Evolutionary conservation across 2,797 vertebrate species (phyloP).

Genomic region (Falco concolor): DNA sequence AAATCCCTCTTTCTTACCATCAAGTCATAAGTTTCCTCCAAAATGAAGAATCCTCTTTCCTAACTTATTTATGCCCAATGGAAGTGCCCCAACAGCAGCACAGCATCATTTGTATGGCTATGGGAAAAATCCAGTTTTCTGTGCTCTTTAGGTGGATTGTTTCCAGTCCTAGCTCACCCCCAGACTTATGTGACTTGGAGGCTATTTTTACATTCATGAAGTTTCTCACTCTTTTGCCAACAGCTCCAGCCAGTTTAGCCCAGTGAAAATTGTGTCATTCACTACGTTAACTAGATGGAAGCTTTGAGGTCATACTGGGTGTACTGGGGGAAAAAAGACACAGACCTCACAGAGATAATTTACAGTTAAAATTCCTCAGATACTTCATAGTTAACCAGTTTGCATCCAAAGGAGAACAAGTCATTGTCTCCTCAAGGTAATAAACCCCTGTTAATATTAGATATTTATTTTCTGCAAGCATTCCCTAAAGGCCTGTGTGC

Average conservation of each 20-base stretch:
- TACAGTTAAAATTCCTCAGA: neutral
- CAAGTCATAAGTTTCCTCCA: neutral
- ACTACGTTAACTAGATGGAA: neutral
- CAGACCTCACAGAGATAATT: neutral
- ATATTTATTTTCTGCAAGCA: neutral
- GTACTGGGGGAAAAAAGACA: neutral
- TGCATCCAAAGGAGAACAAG: neutral
- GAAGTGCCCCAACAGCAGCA: neutral
- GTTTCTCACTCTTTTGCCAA: neutral
- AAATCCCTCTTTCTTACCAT: neutral
- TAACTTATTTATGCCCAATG: rapidly evolving
- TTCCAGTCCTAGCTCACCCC: neutral
- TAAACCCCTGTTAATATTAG: neutral
- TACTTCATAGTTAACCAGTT: neutral
- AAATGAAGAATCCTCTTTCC: neutral
- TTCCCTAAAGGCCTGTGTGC: neutral
- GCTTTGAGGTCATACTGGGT: neutral
- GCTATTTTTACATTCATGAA: neutral
- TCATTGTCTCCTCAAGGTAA: neutral
- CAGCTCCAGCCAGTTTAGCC: neutral
- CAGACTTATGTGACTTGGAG: neutral
- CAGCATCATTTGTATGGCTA: rapidly evolving
- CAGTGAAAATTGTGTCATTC: neutral
- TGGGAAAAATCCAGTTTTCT: neutral
- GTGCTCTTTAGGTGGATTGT: neutral